phyloP scores from a whole-genome alignment of 2,797 vertebrate species.

The Pantherophis alleghaniensis region DNA sequence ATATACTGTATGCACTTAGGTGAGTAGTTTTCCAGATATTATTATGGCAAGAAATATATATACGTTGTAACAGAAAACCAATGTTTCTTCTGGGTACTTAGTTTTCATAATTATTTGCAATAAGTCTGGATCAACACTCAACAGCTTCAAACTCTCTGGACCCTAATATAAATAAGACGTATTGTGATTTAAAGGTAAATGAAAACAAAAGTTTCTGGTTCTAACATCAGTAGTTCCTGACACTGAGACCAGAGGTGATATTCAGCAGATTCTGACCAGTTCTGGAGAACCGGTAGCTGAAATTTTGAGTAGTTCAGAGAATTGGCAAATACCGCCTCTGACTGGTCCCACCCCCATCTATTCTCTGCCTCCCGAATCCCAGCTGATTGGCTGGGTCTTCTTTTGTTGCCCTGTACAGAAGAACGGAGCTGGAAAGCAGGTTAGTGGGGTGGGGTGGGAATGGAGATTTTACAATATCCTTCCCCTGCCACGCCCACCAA shows the following conservation, averaged over 20 bases:
- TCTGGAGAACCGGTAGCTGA: no score
- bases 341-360: no score
- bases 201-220: not conserved
- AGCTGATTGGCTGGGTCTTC: no score
- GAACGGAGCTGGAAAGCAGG: no score
- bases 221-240: not conserved
- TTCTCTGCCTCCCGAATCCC: no score
- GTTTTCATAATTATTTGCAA: not conserved
- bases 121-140: not conserved
- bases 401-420: no score
- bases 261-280: no score
- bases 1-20: not conserved
- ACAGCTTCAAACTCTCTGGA: not conserved
- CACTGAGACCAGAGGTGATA: not conserved
- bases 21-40: not conserved
- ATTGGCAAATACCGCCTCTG: no score
- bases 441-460: no score
- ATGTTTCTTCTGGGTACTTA: not conserved
- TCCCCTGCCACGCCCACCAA: no score
- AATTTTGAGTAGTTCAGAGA: no score
- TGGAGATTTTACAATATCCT: no score
- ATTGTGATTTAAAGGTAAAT: not conserved
- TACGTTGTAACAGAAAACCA: not conserved
- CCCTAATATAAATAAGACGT: not conserved
- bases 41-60: not conserved